Evolutionary conservation across 1,140 invertebrate genomes (phyloP), one percentile per base, ranked within the genome.

Genomic region (Dinothrombium tinctorium): DNA sequence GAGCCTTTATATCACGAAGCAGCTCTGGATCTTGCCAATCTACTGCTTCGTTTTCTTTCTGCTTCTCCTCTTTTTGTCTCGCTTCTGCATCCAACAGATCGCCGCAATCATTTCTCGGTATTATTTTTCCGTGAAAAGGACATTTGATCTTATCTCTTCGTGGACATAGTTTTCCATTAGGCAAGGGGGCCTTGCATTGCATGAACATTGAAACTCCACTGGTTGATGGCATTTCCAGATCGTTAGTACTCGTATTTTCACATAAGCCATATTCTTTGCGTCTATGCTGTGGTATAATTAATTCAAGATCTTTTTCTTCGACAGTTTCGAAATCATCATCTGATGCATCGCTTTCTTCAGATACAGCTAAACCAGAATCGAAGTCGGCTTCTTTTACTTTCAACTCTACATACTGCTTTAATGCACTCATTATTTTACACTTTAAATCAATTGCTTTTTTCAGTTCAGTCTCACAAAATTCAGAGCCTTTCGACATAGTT

Each of bases 101-200:
- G 19, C 71, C 71, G 15, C 46, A 41, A 21, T 61, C 52, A 57
- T 71, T 64, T 47, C 71, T 49, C 4, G 61, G 51, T 43, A 73
- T 60, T 23, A 73, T 66, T 42, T 53, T 56, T 5, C 71, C 71
- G 59, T 73, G 71, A 47, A 73, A 66, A 24, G 71, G 71, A 59
- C 71, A 73, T 53, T 70, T 72, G 25, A 54, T 44, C 48, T 68
- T 47, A 49, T 73, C 71, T 54, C 60, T 61, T 41, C 71, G 53
- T 20, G 69, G 65, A 57, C 71, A 73, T 4, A 73, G 53, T 46
- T 60, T 65, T 21, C 71, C 71, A 51, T 55, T 67, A 8, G 62
- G 56, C 33, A 73, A 45, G 32, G 63, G 65, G 42, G 66, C 66
- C 15, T 37, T 41, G 26, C 41, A 43, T 31, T 33, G 22, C 14